Conservation (phyloP, 2,797 vertebrate species). For the Odontamblyopus lacepedii region DNA sequence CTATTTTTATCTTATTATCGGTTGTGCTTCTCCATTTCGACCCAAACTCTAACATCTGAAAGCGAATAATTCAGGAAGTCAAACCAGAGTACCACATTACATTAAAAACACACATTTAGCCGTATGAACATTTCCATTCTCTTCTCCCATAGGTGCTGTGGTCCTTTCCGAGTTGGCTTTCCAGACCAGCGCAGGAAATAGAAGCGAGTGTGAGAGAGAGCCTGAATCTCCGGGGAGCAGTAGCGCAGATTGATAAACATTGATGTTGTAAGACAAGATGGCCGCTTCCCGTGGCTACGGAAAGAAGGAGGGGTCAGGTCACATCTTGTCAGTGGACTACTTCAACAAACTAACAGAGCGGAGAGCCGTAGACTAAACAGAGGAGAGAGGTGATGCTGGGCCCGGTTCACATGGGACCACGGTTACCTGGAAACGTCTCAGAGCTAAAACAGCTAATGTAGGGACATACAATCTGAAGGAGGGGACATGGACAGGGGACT, state of each 20-base stretch:
- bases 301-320: conserved; percentile 58
- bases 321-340: conserved; percentile 59
- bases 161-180: conserved; percentile 15
- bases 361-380: conserved; percentile 64
- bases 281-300: conserved; percentile 53
- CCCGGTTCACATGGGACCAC: conserved; percentile 30
- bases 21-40: conserved; percentile 1
- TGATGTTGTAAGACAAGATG: conserved; percentile 70
- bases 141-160: conserved; percentile 24
- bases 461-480: conserved; percentile 16
- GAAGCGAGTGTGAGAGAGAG: conserved; percentile 43
- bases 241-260: conserved; percentile 60
- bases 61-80: conserved; percentile 9
- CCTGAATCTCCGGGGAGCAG: conserved; percentile 38
- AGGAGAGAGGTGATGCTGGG: conserved; percentile 43
- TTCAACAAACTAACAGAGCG: conserved; percentile 67
- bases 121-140: conserved; percentile 30
- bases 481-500: neutral
- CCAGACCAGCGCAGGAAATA: conserved; percentile 39
- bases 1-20: neutral
- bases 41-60: conserved; percentile 15
- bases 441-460: conserved; percentile 11
- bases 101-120: conserved; percentile 24
- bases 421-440: conserved; percentile 40
- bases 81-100: conserved; percentile 13